phyloP scores from a whole-genome alignment of 1,140 invertebrate species.

The Magallana ariakensis region DNA sequence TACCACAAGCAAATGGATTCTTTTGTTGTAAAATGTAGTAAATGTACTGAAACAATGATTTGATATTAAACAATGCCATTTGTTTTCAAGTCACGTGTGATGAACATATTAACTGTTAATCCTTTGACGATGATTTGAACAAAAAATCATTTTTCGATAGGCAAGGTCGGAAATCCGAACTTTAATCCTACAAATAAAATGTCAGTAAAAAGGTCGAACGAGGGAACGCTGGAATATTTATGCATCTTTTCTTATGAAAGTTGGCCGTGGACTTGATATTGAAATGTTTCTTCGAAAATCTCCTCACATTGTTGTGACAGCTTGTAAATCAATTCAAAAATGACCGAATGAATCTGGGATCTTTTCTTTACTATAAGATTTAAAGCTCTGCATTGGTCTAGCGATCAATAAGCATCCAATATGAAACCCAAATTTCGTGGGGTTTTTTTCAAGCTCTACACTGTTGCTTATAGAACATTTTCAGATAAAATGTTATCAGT shows the following conservation, averaged over 20 bases:
- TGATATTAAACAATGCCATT: no score
- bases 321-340: slow-evolving; percentile 31
- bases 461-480: slow-evolving; percentile 19
- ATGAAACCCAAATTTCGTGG: slow-evolving; percentile 11
- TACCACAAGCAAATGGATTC: background rate
- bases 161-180: no score
- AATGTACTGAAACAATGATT: no score
- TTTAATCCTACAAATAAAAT: no score
- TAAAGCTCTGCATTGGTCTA: slow-evolving; percentile 32
- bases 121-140: no score
- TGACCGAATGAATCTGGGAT: slow-evolving; percentile 10
- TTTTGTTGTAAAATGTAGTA: background rate
- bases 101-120: no score
- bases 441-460: slow-evolving; percentile 9
- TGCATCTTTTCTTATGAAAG: background rate
- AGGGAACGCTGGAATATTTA: background rate
- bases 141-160: no score
- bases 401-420: slow-evolving; percentile 28
- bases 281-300: slow-evolving; percentile 14
- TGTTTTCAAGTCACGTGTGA: no score
- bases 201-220: background rate
- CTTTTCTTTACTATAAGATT: slow-evolving; percentile 28
- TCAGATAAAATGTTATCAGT: slow-evolving; percentile 34
- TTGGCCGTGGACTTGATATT: background rate
- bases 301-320: slow-evolving; percentile 10